Conservation (phyloP, 2,797 vertebrate genomes). For the Malurus splendens region DNA sequence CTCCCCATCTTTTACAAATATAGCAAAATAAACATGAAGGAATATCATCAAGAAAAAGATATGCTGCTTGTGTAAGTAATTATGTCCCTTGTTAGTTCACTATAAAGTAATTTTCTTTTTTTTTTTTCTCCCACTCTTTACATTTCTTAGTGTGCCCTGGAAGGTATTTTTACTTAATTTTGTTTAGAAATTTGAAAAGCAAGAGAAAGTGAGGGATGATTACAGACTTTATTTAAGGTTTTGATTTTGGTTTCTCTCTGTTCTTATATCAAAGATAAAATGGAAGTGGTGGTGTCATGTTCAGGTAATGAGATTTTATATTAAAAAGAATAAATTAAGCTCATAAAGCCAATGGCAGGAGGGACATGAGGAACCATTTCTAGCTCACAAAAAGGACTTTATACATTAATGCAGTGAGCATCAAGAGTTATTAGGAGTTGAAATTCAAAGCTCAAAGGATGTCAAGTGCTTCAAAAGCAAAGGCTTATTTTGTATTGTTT, state of each 20-base stretch:
- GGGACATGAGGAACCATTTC: conserved; percentile 61
- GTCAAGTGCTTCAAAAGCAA: conserved; percentile 58
- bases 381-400: conserved; percentile 58
- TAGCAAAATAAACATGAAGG: conserved; percentile 20
- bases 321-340: conserved; percentile 86
- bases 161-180: conserved; percentile 82
- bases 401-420: conserved; percentile 62
- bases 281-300: conserved; percentile 83
- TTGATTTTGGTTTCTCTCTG: conserved; percentile 99
- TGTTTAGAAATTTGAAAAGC: conserved; percentile 84
- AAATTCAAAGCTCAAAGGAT: conserved; percentile 63
- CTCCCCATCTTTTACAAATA: neutral
- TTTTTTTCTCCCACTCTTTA: neutral
- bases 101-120: conserved; percentile 72
- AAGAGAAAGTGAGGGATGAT: conserved; percentile 82
- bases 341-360: conserved; percentile 69
- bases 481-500: conserved; percentile 44
- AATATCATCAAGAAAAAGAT: conserved; percentile 6
- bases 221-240: conserved; percentile 97
- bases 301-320: conserved; percentile 95
- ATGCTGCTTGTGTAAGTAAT: conserved; percentile 51
- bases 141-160: conserved; percentile 78
- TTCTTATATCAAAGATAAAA: conserved; percentile 95
- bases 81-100: conserved; percentile 86
- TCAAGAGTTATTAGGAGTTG: conserved; percentile 43